A percentile compares a stretch with the other conserved stretches of the same genome.
phyloP scores from a whole-genome alignment of 2,113 vertebrate species.

The Theristicus caerulescens region DNA sequence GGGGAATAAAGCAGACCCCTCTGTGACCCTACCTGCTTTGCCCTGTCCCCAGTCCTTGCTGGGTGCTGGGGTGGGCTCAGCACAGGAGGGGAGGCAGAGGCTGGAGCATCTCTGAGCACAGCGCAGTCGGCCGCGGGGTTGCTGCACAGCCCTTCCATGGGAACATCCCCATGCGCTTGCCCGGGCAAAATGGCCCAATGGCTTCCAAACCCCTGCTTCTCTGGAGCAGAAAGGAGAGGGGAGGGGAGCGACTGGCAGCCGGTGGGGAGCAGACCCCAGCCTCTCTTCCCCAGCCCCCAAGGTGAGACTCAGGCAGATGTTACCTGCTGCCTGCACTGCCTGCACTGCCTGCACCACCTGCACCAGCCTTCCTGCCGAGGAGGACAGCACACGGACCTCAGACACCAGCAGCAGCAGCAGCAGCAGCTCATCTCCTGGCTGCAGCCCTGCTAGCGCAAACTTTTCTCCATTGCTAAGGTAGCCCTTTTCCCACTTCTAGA shows the following conservation, averaged over 20 bases:
- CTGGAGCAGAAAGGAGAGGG: background rate
- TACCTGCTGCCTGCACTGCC: background rate
- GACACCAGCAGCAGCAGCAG: background rate
- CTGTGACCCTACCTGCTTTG: background rate
- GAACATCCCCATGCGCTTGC: background rate
- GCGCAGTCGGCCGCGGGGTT: rapidly evolving
- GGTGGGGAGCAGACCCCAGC: background rate
- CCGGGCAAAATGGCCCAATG: rapidly evolving
- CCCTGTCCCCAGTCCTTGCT: background rate
- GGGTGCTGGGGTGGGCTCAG: background rate
- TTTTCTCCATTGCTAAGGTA: background rate
- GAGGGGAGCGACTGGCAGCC: too few species aligned
- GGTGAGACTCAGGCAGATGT: background rate
- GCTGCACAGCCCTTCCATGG: background rate
- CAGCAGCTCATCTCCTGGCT: background rate
- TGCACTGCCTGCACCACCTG: background rate
- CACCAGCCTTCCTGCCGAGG: background rate
- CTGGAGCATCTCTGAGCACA: background rate
- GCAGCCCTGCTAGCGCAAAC: background rate
- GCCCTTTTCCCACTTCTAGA: background rate
- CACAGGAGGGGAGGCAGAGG: background rate
- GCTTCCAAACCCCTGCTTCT: background rate
- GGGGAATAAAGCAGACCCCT: background rate
- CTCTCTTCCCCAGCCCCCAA: background rate
- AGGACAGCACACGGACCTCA: rapidly evolving